Base-by-base conservation (phyloP, 2,113 vertebrate species). In the Datnioides undecimradiatus region DNA sequence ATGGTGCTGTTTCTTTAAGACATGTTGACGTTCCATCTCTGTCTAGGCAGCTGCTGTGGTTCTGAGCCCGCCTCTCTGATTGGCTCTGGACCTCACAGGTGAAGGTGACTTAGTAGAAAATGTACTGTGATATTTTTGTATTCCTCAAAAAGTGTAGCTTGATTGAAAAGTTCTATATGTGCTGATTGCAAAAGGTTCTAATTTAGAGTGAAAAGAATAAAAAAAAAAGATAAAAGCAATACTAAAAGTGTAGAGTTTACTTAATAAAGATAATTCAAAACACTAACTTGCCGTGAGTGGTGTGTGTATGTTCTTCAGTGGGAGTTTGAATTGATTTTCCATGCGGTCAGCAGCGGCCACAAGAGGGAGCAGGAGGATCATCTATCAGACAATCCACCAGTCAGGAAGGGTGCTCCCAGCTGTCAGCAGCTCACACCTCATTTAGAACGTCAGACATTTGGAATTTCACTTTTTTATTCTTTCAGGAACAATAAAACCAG, bases 51-150 rank as follows among this genome's bases (percentile, higher is more conserved):
- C 82, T 80, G 80, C 82, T 85, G 77, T 89, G 88, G 68, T 90
- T 92, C 86, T 74, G 82, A 88, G 82, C 64, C 55, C 31, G 68
- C 21, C 71, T 76, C 72, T 83, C 45, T 76, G 57, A 67, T 80
- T 68, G 76, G 79, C 89, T 89, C 73, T 79, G 89, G 88, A 89
- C 74, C 87, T 92, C 91, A 76, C 83, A 89, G 84, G 85, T 76
- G 69, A 85, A 91, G 91, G 83, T 88, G 88, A 93, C 79, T 86
- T 89, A 73, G 92, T 92, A 94, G 93, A 95, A 94, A 92, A 93
- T 92, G 93, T 95, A 94, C 93, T 95, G 94, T 95, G 93, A 94
- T 95, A 95, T 95, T 95, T 95, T 95, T 95, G 93, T 95, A 95
- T 94, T 95, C 86, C 91, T 94, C 89, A 90, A 90, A 87, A 92